phyloP scores from a whole-genome alignment of 2,113 vertebrate species.

The Melanerpes aurifrons region DNA sequence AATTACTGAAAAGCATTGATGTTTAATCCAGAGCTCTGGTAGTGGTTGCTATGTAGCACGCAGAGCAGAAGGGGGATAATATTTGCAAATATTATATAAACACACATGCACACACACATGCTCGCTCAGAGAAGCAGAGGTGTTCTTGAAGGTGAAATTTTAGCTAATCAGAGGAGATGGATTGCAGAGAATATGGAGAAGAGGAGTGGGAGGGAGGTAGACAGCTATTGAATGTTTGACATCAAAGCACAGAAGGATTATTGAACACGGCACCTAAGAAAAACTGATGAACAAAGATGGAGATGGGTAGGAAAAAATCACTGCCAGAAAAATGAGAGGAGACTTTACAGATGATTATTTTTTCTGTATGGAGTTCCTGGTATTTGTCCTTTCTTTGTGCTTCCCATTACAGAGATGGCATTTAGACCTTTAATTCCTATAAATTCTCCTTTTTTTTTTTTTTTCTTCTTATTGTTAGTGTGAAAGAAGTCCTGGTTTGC shows the following conservation, averaged over 20 bases:
- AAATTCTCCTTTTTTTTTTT: neutral
- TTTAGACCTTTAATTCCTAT: neutral
- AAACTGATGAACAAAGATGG: constrained; percentile 43
- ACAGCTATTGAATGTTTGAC: constrained; percentile 71
- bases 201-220: constrained; percentile 65
- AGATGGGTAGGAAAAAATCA: constrained; percentile 45
- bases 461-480: neutral
- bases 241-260: constrained; percentile 58
- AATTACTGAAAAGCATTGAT: constrained; percentile 19
- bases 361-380: neutral
- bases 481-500: neutral
- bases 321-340: constrained; percentile 1
- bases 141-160: constrained; percentile 65
- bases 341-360: constrained; percentile 3
- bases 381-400: neutral
- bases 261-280: constrained; percentile 62
- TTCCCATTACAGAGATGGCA: neutral
- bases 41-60: neutral
- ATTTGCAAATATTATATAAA: constrained; percentile 52
- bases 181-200: constrained; percentile 59
- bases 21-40: neutral
- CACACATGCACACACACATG: neutral
- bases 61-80: constrained; percentile 15
- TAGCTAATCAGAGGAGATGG: constrained; percentile 69
- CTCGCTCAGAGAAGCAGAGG: constrained; percentile 33